Percentiles rank a stretch among this genome's conserved stretches.
phyloP scores from a whole-genome alignment of 2,113 vertebrate genomes.

The Neopipo cinnamomea region DNA sequence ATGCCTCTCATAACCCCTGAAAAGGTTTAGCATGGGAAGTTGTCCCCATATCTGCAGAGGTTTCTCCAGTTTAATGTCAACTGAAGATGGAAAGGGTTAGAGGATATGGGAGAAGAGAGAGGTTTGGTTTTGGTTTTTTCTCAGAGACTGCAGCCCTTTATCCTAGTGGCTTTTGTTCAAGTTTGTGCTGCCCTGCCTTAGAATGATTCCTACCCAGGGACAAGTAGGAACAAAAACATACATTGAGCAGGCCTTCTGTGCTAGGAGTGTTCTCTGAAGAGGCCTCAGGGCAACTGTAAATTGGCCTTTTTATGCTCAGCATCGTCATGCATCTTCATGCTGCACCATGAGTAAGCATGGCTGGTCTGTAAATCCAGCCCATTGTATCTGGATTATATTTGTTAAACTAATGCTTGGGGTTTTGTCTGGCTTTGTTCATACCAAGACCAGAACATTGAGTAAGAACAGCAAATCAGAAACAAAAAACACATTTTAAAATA shows the following conservation, averaged over 20 bases:
- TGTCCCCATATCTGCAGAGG: background rate
- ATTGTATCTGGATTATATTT: conserved; percentile 63
- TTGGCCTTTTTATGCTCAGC: background rate
- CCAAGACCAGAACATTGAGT: conserved; percentile 43
- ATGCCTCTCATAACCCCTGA: background rate
- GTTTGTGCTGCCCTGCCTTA: background rate
- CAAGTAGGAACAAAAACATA: background rate
- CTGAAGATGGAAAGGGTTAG: background rate
- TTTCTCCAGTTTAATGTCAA: background rate
- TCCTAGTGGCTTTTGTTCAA: background rate
- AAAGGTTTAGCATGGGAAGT: background rate
- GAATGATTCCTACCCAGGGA: background rate
- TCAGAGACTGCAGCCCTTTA: background rate
- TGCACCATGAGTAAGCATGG: background rate
- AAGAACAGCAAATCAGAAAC: conserved; percentile 60
- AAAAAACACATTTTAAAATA: conserved; percentile 45
- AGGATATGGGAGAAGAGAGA: background rate
- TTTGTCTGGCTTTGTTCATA: conserved; percentile 58
- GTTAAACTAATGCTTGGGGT: conserved; percentile 43
- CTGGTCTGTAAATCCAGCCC: background rate
- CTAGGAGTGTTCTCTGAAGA: background rate
- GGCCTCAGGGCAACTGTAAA: background rate
- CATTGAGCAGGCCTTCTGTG: background rate
- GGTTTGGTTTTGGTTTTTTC: background rate
- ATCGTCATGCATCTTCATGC: background rate